Base-by-base conservation (phyloP, 2,888 invertebrate genomes). In the Noctua janthina region DNA sequence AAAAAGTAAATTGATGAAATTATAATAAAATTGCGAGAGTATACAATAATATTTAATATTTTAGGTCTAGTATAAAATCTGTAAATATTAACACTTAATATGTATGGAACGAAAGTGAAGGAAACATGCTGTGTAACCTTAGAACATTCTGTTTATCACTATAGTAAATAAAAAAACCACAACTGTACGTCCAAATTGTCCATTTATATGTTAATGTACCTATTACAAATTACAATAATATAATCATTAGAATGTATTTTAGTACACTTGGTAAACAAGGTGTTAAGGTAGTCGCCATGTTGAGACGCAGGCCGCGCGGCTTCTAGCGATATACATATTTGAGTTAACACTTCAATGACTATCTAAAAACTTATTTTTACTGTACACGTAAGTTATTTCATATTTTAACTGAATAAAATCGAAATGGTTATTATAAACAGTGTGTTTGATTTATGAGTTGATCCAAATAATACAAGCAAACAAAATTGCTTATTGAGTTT, bases 161-260 rank as follows among this genome's bases (percentile, higher is more conserved):
- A 94, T 94, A 94, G 93, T 93, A 93, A 93, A 93, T 92, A 92
- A 84, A 83, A 29, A 92, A 91, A 92, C 95, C 95, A 96, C 95
- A 96, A 96, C 95, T 96, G 97, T 96, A 96, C 97, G 97, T 97
- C 97, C 97, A 97, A 96, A 96, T 95, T 97, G 97, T 97, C 97
- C 97, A 97, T 96, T 95, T 96, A 96, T 97, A 96, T 95, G 95
- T 96, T 96, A 96, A 95, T 95, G 94, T 96, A 96, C 96, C 96
- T 96, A 95, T 94, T 95, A 96, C 96, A 96, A 96, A 95, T 95
- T 95, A 96, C 96, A 96, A 95, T 96, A 96, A 96, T 96, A 94
- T 96, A 96, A 96, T 96, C 94, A 92, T 95, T 96, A 96, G 96
- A 92, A 91, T 91, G 95, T 96, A 95, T 94, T 93, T 94, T 95